Evolutionary conservation across 92 coral and sea anemone species (phyloP).

Genomic region (Siderastrea radians): DNA sequence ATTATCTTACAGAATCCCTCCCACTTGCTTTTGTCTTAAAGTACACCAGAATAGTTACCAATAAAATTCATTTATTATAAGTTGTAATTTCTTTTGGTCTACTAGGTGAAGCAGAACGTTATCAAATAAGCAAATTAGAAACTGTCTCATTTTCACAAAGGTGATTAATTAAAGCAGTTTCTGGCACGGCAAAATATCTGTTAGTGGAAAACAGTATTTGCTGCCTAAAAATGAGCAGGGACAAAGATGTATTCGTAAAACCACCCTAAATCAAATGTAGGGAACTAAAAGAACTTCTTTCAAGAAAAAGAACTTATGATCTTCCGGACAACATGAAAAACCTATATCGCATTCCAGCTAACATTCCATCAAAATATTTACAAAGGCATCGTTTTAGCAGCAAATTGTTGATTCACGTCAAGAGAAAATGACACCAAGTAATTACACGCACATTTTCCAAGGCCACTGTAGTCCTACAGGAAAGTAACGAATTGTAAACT

Average conservation of each 20-base stretch:
- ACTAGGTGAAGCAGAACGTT: constrained; percentile 13
- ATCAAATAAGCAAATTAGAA: constrained; percentile 19
- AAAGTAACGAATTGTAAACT: neutral
- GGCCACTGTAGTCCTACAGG: neutral
- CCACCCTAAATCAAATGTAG: neutral
- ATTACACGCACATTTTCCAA: neutral
- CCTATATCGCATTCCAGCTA: constrained; percentile 17
- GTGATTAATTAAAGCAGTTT: neutral
- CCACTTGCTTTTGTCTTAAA: neutral
- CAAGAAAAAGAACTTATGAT: neutral
- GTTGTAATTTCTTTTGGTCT: neutral
- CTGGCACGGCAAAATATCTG: neutral
- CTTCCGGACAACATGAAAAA: constrained; percentile 14
- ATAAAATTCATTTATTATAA: no score
- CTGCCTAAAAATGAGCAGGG: neutral
- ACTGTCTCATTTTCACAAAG: constrained; percentile 1
- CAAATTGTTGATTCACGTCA: constrained; percentile 11
- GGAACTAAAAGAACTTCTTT: neutral
- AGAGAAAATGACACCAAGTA: neutral
- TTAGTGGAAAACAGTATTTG: neutral
- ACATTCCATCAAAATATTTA: constrained; percentile 30
- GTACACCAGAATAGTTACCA: no score
- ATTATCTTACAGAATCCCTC: neutral
- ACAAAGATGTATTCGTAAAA: neutral
- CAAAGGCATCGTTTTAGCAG: constrained; percentile 27